Base-by-base conservation (phyloP, 2,113 vertebrate species). In the Pituophis catenifer region DNA sequence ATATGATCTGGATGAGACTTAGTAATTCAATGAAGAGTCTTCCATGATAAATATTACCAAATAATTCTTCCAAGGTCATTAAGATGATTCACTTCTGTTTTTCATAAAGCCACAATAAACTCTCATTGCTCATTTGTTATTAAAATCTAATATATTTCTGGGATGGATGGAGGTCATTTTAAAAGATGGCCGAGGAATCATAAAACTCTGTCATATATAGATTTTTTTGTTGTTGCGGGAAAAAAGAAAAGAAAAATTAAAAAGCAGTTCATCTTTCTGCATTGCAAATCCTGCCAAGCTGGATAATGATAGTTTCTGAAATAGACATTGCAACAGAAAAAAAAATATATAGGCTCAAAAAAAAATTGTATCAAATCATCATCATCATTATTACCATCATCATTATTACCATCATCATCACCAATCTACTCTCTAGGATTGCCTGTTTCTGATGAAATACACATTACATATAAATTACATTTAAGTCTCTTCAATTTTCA, bases 221-320 rank as follows among this genome's bases (percentile, higher is more conserved):
- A 90, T 89, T 53, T 62, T 62, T 93, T 75, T 9, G 5, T 3
- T 94, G 57, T 65, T 44, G 8, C 90, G 70, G 85, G 89, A 88
- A 53, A 24, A 11, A 52, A 33, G 8, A 94, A 11, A 58, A 1
- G 33, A 38, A 95, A 95, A 91, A 90, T 89, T 94, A 92, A 65
- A 85, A 85, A 70, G 88, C 12, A 29, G 53, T 50, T 1, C 59
- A 70, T n/a, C 65, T 70, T 52, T 59, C 50, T 13, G 17, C 0
- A 59, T 44, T 44, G 9, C 90, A 33, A 92, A 90, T 19, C 59
- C 70, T 19, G 88, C 9, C 65, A 91, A 94, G 91, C 65, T 94
- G 59, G 55, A 88, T 26, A 87, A 95, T 85, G 93, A 90, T 88
- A 13, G 0, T 24, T 94, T 93, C 0, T 0, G 90, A 5, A 57